Conservation (phyloP, 2,797 vertebrate genomes). For the Rhincodon typus region DNA sequence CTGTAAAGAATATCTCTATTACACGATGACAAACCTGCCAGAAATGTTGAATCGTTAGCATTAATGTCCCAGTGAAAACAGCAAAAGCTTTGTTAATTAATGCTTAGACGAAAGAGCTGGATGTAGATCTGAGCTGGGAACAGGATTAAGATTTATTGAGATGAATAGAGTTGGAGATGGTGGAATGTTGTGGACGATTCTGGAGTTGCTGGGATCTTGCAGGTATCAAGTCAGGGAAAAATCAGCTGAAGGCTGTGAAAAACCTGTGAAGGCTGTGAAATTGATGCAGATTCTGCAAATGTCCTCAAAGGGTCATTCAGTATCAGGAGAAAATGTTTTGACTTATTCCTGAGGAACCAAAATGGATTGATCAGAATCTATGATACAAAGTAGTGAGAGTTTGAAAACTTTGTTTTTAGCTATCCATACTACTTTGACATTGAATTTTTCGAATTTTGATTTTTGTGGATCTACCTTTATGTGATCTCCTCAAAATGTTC, state of each 20-base stretch:
- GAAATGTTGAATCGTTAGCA: background rate
- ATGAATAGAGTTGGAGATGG: background rate
- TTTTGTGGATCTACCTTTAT: background rate
- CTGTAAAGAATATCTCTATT: slow-evolving; percentile 17
- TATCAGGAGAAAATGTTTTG: background rate
- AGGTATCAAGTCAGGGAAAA: background rate
- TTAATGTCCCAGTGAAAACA: background rate
- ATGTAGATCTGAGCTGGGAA: background rate
- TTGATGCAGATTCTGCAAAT: background rate
- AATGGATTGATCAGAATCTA: background rate
- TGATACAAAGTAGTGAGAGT: background rate
- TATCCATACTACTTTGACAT: background rate
- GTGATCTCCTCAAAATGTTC: background rate
- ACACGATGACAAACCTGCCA: background rate
- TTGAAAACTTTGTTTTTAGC: background rate
- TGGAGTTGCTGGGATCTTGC: background rate
- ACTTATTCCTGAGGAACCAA: background rate
- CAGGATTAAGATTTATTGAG: background rate
- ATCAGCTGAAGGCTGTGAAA: background rate
- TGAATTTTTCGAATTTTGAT: background rate
- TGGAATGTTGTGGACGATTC: background rate
- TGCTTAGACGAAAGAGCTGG: background rate
- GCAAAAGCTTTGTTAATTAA: background rate
- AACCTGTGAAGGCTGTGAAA: background rate
- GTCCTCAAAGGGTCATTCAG: background rate